A percentile compares a stretch with the other conserved stretches of the same genome.
phyloP scores from a whole-genome alignment of 2,888 invertebrate species.

The Agriopis aurantiaria region DNA sequence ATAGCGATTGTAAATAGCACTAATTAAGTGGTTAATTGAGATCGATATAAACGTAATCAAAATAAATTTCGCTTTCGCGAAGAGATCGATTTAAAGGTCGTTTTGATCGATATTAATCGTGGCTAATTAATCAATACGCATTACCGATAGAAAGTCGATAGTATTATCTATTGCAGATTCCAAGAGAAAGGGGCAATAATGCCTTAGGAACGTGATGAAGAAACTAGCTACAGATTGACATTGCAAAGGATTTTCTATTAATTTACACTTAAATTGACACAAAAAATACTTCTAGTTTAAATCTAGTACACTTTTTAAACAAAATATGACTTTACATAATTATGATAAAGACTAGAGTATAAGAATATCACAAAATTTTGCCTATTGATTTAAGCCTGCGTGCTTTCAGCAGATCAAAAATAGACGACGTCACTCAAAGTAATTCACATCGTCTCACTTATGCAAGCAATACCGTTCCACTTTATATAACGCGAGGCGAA shows the following conservation, averaged over 20 bases:
- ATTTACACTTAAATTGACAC: no score
- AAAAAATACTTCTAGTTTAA: no score
- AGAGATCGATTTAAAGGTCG: slow-evolving; percentile 63
- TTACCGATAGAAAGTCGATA: slow-evolving; percentile 79
- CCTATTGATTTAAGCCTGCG: not conserved
- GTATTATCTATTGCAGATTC: slow-evolving; percentile 63
- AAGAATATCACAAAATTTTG: not conserved
- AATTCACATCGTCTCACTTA: slow-evolving; percentile 45
- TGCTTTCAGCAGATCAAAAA: slow-evolving; percentile 8
- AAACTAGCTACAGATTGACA: slow-evolving; percentile 34
- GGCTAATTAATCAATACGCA: slow-evolving; percentile 83
- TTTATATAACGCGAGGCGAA: slow-evolving; percentile 54
- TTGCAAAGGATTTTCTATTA: not conserved
- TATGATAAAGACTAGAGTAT: no score
- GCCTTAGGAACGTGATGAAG: slow-evolving; percentile 50
- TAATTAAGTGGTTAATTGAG: slow-evolving; percentile 40
- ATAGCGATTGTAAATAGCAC: slow-evolving; percentile 32
- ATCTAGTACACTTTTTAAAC: no score
- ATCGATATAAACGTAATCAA: slow-evolving; percentile 52
- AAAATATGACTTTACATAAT: no score
- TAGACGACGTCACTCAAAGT: slow-evolving; percentile 25
- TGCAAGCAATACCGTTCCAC: slow-evolving; percentile 48
- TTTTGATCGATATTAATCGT: slow-evolving; percentile 72
- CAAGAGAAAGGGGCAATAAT: slow-evolving; percentile 76
- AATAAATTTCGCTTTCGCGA: slow-evolving; percentile 65